A percentile compares a stretch with the other conserved stretches of the same genome.
These are phyloP conservation scores for Artibeus lituratus DNA, from an alignment of 2,797 vertebrate species.

Conservation along the genomic window DNA sequence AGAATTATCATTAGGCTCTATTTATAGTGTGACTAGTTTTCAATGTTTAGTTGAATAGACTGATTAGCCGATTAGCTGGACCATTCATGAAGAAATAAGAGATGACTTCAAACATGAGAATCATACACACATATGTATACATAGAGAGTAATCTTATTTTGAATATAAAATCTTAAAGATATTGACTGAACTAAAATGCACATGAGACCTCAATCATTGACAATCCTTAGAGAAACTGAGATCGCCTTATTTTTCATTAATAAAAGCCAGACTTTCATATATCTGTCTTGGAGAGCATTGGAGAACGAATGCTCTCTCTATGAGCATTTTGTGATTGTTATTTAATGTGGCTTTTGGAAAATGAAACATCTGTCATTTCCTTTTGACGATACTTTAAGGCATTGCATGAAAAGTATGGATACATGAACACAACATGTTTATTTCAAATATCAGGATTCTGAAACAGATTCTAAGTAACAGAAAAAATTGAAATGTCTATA, in stretches of 20 bases:
- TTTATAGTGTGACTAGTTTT: neutral
- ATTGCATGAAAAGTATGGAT: neutral
- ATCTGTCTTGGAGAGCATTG: neutral
- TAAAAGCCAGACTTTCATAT: neutral
- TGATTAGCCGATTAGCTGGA: neutral
- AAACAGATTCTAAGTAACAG: neutral
- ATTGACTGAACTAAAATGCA: constrained; percentile 18
- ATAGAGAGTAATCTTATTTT: neutral
- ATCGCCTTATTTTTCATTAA: neutral
- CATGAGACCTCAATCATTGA: neutral
- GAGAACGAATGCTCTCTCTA: neutral
- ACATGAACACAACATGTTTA: neutral
- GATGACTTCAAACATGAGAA: neutral
- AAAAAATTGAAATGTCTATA: neutral
- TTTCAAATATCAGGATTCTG: neutral
- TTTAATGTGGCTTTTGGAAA: constrained; percentile 18
- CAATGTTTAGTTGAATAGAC: neutral
- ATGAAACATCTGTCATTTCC: neutral
- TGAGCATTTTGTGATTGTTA: constrained; percentile 8
- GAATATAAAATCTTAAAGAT: neutral
- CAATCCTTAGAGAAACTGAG: neutral
- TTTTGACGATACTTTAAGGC: neutral
- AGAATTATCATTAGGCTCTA: neutral
- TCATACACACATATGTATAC: neutral
- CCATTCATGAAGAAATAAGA: neutral